Conservation (phyloP, 2,113 vertebrate species). For the Scopus umbretta region DNA sequence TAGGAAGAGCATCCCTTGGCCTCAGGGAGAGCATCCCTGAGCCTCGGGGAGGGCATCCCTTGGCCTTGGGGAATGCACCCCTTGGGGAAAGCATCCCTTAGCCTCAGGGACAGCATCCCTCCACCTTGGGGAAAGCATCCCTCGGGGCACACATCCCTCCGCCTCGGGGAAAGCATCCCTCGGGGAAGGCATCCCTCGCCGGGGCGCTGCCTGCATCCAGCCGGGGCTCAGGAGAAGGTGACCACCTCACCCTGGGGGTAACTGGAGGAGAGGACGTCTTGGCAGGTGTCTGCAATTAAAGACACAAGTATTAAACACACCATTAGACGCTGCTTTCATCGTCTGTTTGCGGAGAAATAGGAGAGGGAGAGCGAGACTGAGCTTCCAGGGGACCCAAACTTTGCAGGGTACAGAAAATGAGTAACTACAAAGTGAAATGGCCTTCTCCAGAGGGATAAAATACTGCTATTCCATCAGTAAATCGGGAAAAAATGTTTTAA, state of each 20-base stretch:
- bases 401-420: background rate
- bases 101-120: background rate
- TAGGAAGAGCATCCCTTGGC: background rate
- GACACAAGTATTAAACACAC: conserved; percentile 48
- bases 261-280: conserved; percentile 70
- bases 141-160: background rate
- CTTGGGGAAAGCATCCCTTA: background rate
- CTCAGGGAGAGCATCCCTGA: background rate
- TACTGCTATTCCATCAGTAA: background rate
- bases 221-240: conserved; percentile 73
- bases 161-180: background rate
- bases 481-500: accelerated
- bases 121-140: background rate
- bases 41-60: background rate
- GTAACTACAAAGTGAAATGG: background rate
- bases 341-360: background rate
- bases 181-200: background rate
- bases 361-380: background rate
- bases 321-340: background rate
- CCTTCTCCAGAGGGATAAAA: background rate
- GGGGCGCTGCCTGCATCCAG: conserved; percentile 20
- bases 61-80: background rate
- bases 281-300: conserved; percentile 74
- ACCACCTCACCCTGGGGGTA: conserved; percentile 73
- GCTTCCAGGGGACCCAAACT: background rate